Evolutionary conservation across 2,113 vertebrate species (phyloP).

Genomic region (Brevimyrus niger): DNA sequence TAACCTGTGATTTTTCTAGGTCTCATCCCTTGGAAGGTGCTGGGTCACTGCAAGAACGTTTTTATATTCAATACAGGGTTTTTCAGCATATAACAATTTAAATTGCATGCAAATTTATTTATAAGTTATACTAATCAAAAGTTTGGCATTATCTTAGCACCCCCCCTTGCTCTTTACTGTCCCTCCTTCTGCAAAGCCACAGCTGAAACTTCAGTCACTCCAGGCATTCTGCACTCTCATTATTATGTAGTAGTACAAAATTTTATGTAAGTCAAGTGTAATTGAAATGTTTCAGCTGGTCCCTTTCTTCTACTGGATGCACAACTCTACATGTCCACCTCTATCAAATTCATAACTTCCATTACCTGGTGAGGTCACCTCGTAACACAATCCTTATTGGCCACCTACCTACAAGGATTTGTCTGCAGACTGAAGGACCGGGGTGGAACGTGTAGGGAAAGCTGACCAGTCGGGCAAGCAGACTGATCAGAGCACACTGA

Average conservation of each 20-base stretch:
- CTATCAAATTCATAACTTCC: background rate
- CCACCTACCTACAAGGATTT: background rate
- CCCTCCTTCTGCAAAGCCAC: background rate
- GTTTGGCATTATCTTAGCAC: background rate
- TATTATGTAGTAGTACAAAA: background rate
- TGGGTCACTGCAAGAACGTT: background rate
- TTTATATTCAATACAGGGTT: background rate
- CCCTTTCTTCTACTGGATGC: background rate
- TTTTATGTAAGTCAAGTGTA: background rate
- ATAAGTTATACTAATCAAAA: background rate
- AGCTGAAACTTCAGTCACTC: slow-evolving; percentile 2
- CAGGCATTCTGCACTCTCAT: background rate
- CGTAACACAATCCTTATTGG: no score
- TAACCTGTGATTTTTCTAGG: background rate
- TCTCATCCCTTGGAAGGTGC: background rate
- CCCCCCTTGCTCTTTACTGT: background rate
- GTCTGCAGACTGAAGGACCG: background rate
- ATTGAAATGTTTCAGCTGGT: background rate
- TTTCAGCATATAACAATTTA: background rate
- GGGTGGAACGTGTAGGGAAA: background rate
- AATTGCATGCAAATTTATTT: slow-evolving; percentile 10
- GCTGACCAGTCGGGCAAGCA: background rate
- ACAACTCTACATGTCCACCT: background rate
- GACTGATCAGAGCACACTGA: background rate
- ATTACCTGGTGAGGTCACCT: background rate